phyloP scores from a whole-genome alignment of 2,888 invertebrate genomes.

The Dimorphilus gyrociliatus region DNA sequence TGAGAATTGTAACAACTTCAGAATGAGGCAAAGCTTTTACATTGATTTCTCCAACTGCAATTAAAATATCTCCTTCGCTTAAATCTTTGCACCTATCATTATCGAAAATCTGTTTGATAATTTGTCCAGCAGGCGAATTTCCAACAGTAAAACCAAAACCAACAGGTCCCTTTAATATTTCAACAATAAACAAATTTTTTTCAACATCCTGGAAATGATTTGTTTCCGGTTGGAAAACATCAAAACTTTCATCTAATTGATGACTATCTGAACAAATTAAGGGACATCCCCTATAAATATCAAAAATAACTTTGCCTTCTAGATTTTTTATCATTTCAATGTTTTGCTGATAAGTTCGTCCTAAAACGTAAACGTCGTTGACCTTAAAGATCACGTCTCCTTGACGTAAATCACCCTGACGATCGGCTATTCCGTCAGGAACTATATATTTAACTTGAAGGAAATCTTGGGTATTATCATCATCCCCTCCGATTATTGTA shows the following conservation, averaged over 20 bases:
- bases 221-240: too few relatives aligned
- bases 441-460: conserved; percentile 56
- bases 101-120: conserved; percentile 60
- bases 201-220: too few relatives aligned
- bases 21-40: conserved; percentile 76
- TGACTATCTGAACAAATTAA: too few relatives aligned
- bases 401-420: conserved; percentile 69
- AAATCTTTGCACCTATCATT: conserved; percentile 74
- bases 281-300: conserved; percentile 86
- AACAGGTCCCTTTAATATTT: conserved; percentile 63
- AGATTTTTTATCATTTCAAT: conserved; percentile 86
- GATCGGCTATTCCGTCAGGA: conserved; percentile 85
- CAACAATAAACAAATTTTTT: conserved; percentile 48
- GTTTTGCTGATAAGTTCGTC: conserved; percentile 83
- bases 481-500: conserved; percentile 85
- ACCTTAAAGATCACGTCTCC: conserved; percentile 83
- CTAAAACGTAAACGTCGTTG: conserved; percentile 73
- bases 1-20: conserved; percentile 75
- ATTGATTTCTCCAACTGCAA: conserved; percentile 69
- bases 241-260: too few relatives aligned
- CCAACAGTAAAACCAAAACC: conserved; percentile 98
- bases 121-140: conserved; percentile 82
- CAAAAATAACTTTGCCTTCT: conserved; percentile 71
- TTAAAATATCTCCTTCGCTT: conserved; percentile 53
- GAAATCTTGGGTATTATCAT: conserved; percentile 70